phyloP scores from a whole-genome alignment of 2,888 invertebrate species.

The Coremacera marginata region DNA sequence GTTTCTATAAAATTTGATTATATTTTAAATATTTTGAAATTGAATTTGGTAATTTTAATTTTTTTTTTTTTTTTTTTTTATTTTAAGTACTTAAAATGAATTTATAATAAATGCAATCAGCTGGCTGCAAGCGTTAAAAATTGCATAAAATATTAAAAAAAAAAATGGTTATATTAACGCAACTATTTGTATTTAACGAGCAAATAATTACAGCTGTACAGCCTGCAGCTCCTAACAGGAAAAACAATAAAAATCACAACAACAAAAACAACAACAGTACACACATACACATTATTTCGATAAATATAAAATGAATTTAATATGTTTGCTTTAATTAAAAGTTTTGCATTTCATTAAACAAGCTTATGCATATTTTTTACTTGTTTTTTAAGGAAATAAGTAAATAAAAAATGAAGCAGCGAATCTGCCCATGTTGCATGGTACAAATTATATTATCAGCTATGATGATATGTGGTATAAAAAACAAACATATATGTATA shows the following conservation, averaged over 20 bases:
- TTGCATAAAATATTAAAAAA: neutral
- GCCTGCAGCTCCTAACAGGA: neutral
- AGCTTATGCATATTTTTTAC: neutral
- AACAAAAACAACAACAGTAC: neutral
- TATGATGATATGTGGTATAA: too few species aligned
- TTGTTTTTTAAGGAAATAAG: neutral
- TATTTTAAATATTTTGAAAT: neutral
- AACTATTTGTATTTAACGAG: constrained; percentile 4
- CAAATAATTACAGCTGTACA: neutral
- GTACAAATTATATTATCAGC: too few species aligned
- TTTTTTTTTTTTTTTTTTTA: too few species aligned
- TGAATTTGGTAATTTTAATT: neutral
- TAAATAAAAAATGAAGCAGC: neutral
- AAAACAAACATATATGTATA: too few species aligned
- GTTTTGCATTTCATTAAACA: constrained; percentile 15
- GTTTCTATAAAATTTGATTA: neutral
- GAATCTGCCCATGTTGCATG: neutral
- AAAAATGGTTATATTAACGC: neutral
- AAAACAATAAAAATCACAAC: neutral
- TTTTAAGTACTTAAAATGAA: neutral
- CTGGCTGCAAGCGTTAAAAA: neutral
- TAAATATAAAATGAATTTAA: constrained; percentile 12
- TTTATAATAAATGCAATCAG: neutral
- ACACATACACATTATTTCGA: neutral
- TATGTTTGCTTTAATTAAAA: constrained; percentile 1